A percentile compares a stretch with the other conserved stretches of the same genome.
These are phyloP conservation scores for Melieria omissa DNA, from an alignment of 2,888 invertebrate genomes.

Conservation along the genomic window DNA sequence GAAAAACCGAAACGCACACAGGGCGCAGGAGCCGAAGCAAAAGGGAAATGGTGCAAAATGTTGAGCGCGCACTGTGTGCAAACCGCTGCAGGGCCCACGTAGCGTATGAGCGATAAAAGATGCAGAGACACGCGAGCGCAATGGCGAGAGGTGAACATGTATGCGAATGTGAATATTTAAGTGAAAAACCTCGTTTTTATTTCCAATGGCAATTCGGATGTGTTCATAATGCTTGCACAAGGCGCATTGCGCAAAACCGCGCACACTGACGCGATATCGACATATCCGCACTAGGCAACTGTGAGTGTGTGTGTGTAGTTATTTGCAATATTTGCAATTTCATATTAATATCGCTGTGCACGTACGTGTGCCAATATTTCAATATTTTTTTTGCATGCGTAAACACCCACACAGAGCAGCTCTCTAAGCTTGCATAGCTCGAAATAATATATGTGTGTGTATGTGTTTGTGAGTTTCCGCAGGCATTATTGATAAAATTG, in stretches of 20 bases:
- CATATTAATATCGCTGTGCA: constrained; percentile 14
- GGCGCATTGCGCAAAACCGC: not conserved
- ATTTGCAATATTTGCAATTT: constrained; percentile 31
- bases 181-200: not conserved
- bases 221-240: not conserved
- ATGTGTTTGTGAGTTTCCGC: constrained; percentile 8
- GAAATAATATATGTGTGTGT: not conserved
- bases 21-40: not conserved
- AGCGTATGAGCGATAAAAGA: not conserved
- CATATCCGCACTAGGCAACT: not conserved
- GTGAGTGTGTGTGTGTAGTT: constrained; percentile 15
- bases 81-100: not conserved
- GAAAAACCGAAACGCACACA: not conserved
- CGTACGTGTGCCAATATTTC: not conserved
- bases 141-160: not conserved
- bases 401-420: not conserved
- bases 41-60: not conserved
- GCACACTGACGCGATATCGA: not conserved
- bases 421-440: not conserved
- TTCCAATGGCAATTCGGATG: not conserved
- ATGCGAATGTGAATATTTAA: not conserved
- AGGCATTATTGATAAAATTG: constrained; percentile 27
- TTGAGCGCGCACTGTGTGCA: not conserved
- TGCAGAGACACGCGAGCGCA: not conserved
- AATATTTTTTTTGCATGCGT: not conserved